Evolutionary conservation across 2,888 invertebrate species (phyloP).

Genomic region (Liodrosophila aerea): DNA sequence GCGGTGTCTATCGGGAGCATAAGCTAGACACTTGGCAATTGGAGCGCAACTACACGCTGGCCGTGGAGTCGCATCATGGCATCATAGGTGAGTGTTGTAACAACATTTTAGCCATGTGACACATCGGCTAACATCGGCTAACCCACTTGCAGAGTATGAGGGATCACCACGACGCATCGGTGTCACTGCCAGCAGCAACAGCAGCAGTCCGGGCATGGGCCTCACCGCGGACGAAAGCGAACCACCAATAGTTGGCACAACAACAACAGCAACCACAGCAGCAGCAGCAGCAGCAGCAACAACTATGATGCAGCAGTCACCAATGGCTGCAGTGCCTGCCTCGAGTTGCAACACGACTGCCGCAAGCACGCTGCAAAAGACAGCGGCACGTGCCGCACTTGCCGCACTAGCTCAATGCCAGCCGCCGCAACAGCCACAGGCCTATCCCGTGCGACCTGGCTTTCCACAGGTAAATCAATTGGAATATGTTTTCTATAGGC

Average conservation of each 20-base stretch:
- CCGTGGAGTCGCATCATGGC: slow-evolving; percentile 77
- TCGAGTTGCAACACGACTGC: slow-evolving; percentile 28
- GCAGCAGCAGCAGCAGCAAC: slow-evolving; percentile 12
- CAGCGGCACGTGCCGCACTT: slow-evolving; percentile 58
- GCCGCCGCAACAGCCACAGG: slow-evolving; percentile 49
- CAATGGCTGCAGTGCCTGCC: slow-evolving; percentile 41
- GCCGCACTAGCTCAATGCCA: slow-evolving; percentile 53
- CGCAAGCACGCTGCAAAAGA: slow-evolving; percentile 50
- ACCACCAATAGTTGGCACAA: slow-evolving; percentile 42
- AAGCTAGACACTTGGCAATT: slow-evolving; percentile 65
- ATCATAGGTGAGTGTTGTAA: slow-evolving; percentile 71
- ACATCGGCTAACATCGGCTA: not conserved
- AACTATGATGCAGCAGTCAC: slow-evolving; percentile 9
- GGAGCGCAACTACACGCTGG: slow-evolving; percentile 79
- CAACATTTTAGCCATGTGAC: not conserved
- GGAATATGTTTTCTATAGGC: no score
- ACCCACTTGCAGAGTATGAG: slow-evolving; percentile 50
- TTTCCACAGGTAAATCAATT: slow-evolving; percentile 90
- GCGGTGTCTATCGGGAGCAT: slow-evolving; percentile 51
- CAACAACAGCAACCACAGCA: slow-evolving; percentile 25
- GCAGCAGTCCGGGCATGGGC: slow-evolving; percentile 26
- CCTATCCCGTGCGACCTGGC: slow-evolving; percentile 91
- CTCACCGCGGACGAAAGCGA: slow-evolving; percentile 55
- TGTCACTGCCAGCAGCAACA: slow-evolving; percentile 42
- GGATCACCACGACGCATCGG: slow-evolving; percentile 67